Conservation (phyloP, 2,797 vertebrate species). For the Acanthis flammea region DNA sequence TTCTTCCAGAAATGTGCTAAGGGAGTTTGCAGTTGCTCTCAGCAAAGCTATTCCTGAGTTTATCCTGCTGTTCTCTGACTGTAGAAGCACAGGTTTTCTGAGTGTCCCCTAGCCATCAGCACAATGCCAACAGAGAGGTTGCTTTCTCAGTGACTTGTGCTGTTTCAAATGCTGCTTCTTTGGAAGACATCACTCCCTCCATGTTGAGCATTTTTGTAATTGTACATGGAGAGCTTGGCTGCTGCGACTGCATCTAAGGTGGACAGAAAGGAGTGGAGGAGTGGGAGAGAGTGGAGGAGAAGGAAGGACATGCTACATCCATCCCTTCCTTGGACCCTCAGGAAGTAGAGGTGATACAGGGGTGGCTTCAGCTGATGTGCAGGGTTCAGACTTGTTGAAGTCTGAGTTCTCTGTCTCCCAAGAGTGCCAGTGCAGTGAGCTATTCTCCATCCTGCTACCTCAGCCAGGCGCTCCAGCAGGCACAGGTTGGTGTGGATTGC, state of each 20-base stretch:
- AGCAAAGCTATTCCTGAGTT: not conserved
- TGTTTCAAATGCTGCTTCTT: not conserved
- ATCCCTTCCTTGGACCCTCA: not conserved
- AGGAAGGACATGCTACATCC: not conserved
- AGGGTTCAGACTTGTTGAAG: not conserved
- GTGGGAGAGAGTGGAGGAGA: not conserved
- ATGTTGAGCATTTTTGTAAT: fast-evolving
- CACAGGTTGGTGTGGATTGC: conserved; percentile 11
- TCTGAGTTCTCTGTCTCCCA: not conserved
- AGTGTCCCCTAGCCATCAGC: not conserved
- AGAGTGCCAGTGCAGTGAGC: not conserved
- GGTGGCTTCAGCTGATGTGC: fast-evolving
- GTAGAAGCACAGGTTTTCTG: not conserved
- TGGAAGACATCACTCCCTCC: not conserved
- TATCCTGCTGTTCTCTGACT: not conserved
- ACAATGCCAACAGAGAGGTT: fast-evolving
- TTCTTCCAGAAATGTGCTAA: not conserved
- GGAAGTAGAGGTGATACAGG: not conserved
- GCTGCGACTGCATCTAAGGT: not conserved
- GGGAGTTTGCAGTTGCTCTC: not conserved
- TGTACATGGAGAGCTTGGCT: not conserved
- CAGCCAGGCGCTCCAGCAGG: not conserved
- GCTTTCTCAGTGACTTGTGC: not conserved
- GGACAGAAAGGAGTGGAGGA: not conserved
- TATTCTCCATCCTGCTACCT: not conserved